Conservation (phyloP, 2,888 invertebrate species). For the Prenolepis imparis region DNA sequence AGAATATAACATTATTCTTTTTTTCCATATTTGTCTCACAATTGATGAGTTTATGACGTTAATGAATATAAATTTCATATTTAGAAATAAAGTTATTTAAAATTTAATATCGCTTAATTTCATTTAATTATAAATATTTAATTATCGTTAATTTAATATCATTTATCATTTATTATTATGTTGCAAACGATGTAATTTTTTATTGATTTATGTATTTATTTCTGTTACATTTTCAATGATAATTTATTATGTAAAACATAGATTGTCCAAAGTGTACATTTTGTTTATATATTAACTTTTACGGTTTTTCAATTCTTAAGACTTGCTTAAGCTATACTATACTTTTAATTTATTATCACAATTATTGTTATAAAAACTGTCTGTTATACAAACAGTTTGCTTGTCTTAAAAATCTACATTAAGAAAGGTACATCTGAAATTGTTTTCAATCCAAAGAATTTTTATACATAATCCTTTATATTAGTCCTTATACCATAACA, state of each 20-base stretch:
- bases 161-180: no score
- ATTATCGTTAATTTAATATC: no score
- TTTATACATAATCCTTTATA: not conserved
- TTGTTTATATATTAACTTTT: not conserved
- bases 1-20: not conserved
- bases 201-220: no score
- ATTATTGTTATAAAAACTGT: not conserved
- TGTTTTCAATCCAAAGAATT: not conserved
- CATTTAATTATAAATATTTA: no score
- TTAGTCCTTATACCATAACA: not conserved
- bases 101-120: no score
- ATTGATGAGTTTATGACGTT: not conserved
- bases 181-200: no score
- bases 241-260: no score
- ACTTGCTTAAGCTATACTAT: not conserved
- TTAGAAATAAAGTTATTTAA: no score
- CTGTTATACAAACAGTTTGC: not conserved
- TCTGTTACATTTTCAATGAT: no score
- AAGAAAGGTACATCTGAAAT: not conserved
- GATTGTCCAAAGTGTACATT: not conserved
- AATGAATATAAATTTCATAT: conserved; percentile 20
- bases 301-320: not conserved
- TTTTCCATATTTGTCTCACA: not conserved
- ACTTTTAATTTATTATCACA: conserved; percentile 2
- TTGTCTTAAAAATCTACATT: not conserved